phyloP scores from a whole-genome alignment of 2,113 vertebrate species.

The Neofelis nebulosa region DNA sequence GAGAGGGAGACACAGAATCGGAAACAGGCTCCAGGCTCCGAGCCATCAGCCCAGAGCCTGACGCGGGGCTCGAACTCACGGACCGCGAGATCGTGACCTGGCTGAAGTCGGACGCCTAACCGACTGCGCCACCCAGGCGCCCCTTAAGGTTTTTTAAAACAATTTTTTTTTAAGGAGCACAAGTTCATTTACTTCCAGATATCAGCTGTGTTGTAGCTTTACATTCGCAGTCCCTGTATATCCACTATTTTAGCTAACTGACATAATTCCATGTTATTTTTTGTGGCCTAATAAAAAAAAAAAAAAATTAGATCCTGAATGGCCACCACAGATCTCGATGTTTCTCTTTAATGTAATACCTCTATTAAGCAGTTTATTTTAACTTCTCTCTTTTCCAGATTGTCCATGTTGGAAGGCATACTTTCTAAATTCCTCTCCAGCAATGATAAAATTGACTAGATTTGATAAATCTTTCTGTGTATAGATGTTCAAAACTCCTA shows the following conservation, averaged over 20 bases:
- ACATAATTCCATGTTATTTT: neutral
- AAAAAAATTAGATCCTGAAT: neutral
- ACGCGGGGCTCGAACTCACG: too few relatives aligned
- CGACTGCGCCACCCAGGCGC: too few relatives aligned
- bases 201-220: neutral
- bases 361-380: neutral
- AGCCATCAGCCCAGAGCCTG: too few relatives aligned
- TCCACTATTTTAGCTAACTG: neutral
- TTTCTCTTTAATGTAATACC: neutral
- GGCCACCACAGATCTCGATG: neutral
- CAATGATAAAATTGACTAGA: neutral
- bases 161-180: neutral
- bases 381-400: neutral
- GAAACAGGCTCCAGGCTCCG: too few relatives aligned
- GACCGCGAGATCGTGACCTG: too few relatives aligned
- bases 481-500: slow-evolving; percentile 23
- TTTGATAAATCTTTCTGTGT: neutral
- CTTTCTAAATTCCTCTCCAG: neutral
- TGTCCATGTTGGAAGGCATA: neutral
- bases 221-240: neutral
- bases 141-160: neutral
- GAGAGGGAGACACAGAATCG: too few relatives aligned
- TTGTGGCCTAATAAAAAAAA: neutral
- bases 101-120: too few relatives aligned
- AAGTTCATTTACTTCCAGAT: slow-evolving; percentile 6